Conservation (phyloP, 2,888 invertebrate genomes). For the Mesochorus sp. region DNA sequence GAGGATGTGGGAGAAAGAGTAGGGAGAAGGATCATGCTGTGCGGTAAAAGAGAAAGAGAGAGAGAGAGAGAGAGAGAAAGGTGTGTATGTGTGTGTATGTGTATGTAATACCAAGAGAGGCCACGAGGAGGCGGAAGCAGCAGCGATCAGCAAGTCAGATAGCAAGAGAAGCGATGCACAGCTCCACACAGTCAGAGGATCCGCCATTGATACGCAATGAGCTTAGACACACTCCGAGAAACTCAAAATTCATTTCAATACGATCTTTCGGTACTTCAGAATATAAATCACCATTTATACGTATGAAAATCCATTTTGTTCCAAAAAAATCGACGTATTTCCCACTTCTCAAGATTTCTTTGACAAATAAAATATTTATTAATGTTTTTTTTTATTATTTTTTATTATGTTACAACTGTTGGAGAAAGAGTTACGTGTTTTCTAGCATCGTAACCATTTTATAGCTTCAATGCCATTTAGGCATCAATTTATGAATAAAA, state of each 20-base stretch:
- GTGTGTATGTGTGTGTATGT: too few relatives aligned
- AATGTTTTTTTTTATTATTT: conserved; percentile 6
- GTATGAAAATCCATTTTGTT: neutral
- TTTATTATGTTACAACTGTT: neutral
- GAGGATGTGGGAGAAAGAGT: conserved; percentile 38
- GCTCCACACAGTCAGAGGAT: conserved; percentile 66
- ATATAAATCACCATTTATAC: conserved; percentile 22
- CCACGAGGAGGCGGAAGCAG: conserved; percentile 63
- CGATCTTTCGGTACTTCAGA: neutral
- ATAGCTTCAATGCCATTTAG: conserved; percentile 58
- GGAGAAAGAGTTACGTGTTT: neutral
- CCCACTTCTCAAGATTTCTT: neutral
- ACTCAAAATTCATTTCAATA: conserved; percentile 5
- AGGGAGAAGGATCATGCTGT: conserved; percentile 29
- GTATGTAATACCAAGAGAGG: conserved; percentile 57
- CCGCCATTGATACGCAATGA: conserved; percentile 79
- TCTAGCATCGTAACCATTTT: conserved; percentile 49
- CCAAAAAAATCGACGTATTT: neutral
- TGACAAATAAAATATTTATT: neutral
- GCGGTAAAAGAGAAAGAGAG: conserved; percentile 1
- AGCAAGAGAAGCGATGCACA: conserved; percentile 61
- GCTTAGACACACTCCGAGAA: conserved; percentile 54
- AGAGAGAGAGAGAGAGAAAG: conserved; percentile 31
- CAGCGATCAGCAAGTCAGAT: conserved; percentile 71
- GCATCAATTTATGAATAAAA: conserved; percentile 2